Conservation (phyloP, 1,140 invertebrate species). For the Drosophila busckii region DNA sequence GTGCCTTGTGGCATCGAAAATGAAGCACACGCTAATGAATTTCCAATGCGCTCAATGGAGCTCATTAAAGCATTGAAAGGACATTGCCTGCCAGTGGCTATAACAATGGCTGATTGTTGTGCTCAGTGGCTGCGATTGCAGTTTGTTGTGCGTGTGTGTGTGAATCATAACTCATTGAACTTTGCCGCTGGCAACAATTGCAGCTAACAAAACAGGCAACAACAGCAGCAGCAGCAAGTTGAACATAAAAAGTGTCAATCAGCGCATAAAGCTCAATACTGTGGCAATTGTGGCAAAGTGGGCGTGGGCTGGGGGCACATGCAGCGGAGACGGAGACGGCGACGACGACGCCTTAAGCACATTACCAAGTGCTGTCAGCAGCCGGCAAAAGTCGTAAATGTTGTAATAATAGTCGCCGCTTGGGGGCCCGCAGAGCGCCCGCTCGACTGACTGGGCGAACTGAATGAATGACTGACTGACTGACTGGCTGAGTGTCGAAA, state of each 20-base stretch:
- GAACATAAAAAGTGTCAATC: constrained; percentile 71
- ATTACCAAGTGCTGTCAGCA: constrained; percentile 31
- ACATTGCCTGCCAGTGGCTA: constrained; percentile 17
- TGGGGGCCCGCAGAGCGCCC: constrained; percentile 33
- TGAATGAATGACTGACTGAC: not conserved
- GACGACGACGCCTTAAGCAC: constrained; percentile 29
- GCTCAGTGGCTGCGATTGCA: constrained; percentile 19
- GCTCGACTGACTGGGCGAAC: constrained; percentile 8
- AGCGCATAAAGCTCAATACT: constrained; percentile 46
- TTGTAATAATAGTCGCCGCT: constrained; percentile 61
- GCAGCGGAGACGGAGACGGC: not conserved
- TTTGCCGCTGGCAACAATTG: constrained; percentile 30
- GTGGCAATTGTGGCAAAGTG: constrained; percentile 46
- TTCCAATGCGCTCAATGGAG: constrained; percentile 49
- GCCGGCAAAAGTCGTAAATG: constrained; percentile 54
- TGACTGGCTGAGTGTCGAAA: constrained; percentile 46
- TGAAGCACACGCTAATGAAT: constrained; percentile 49
- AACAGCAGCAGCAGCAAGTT: too few relatives aligned
- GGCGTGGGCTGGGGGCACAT: constrained; percentile 12
- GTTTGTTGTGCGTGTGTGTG: not conserved
- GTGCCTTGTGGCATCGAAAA: too few relatives aligned
- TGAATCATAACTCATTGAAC: constrained; percentile 72
- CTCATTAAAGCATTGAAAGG: constrained; percentile 54
- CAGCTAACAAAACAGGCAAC: constrained; percentile 15
- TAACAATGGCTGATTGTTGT: constrained; percentile 42